Percentiles rank a stretch among this genome's conserved stretches.
These are phyloP conservation scores for Lithobates pipiens DNA, from an alignment of 2,797 vertebrate species.

Conservation along the genomic window DNA sequence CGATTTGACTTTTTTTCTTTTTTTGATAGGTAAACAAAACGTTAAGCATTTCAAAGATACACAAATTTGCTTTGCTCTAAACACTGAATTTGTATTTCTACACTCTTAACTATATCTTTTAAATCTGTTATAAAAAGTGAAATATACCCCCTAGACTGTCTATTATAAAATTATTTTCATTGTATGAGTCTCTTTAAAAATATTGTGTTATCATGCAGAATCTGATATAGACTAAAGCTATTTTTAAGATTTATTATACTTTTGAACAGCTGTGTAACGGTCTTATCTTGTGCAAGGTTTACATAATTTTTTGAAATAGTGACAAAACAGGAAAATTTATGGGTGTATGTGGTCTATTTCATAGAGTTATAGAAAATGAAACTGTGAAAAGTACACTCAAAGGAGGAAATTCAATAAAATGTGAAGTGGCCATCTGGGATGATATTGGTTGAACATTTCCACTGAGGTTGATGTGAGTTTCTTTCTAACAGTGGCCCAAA, in stretches of 20 bases:
- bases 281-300: conserved; percentile 29
- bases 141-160: background rate
- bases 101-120: background rate
- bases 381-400: conserved; percentile 40
- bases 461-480: conserved; percentile 27
- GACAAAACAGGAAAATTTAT: conserved; percentile 37
- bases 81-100: background rate
- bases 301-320: conserved; percentile 42
- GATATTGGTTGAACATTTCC: conserved; percentile 29
- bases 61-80: too few species aligned
- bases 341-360: conserved; percentile 19
- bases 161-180: background rate
- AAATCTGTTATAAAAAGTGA: background rate
- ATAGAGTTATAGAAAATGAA: conserved; percentile 34
- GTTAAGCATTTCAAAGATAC: too few species aligned
- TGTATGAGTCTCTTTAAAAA: conserved; percentile 11
- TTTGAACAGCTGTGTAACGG: conserved; percentile 17
- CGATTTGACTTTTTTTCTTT: too few species aligned
- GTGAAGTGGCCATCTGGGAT: conserved; percentile 40
- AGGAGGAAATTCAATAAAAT: conserved; percentile 52
- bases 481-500: conserved; percentile 32
- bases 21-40: too few species aligned
- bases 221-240: conserved; percentile 22
- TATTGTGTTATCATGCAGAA: conserved; percentile 12
- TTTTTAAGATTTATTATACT: conserved; percentile 30